A percentile compares a stretch with the other conserved stretches of the same genome.
Evolutionary conservation across 2,113 vertebrate genomes (phyloP).

Genomic region (Tragulus kanchil): DNA sequence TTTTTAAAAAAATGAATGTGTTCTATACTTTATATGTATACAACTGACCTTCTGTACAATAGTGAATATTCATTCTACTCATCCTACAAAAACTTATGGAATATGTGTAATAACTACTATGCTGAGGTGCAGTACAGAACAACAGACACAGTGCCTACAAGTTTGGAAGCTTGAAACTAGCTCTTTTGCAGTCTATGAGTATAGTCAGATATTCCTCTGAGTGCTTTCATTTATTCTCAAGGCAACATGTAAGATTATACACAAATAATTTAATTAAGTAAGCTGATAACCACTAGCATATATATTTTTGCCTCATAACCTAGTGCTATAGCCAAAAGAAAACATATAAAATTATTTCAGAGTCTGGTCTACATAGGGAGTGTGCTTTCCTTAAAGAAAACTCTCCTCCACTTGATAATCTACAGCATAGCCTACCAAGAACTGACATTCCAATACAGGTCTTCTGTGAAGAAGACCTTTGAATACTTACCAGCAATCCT

Average conservation of each 20-base stretch:
- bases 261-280: conserved; percentile 48
- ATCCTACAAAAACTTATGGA: not conserved
- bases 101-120: not conserved
- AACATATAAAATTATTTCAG: not conserved
- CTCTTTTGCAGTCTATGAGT: not conserved
- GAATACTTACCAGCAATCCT: not conserved
- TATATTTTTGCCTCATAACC: not conserved
- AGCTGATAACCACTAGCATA: conserved; percentile 7
- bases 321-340: conserved; percentile 1
- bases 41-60: not conserved
- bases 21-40: not conserved
- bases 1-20: not conserved
- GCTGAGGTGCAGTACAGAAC: not conserved
- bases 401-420: not conserved
- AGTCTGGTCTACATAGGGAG: not conserved
- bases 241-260: no score
- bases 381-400: conserved; percentile 16
- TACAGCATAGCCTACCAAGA: not conserved
- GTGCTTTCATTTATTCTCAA: not conserved
- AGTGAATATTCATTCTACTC: not conserved
- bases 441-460: not conserved
- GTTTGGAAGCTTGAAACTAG: not conserved
- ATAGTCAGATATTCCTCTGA: not conserved
- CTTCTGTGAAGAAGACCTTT: not conserved
- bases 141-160: not conserved